Base-by-base conservation (phyloP, 2,888 invertebrate species). In the Heliconius hortense region DNA sequence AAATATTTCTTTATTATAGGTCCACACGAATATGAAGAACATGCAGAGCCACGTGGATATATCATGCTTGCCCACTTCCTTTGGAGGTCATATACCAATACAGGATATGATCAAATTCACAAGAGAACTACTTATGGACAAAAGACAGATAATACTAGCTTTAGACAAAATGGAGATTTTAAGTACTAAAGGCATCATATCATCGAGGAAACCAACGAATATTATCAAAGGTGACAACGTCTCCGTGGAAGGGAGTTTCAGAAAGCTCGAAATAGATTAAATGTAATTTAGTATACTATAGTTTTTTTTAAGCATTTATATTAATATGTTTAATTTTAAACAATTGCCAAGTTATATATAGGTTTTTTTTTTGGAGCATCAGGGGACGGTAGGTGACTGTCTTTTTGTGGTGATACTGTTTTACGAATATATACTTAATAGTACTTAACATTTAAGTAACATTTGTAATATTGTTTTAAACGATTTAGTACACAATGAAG, bases 101-200 rank as follows among this genome's bases (percentile, higher is more conserved):
- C 92, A 95, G 39, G 96, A 96, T 79, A 97, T 97, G 97, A 95
- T 97, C 21, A 94, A 94, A 70, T 90, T 94, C 81, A 97, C 96
- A 91, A 95, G 95, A 82, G 90, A 94, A 59, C 95, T 97, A 81
- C 84, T 97, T 53, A 86, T 90, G 8, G 91, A 93, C 5, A 96
- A 96, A 81, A 91, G 96, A 70, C 95, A 95, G 31, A 88, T 93
- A 24, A 83, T 97, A 2, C 82, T 96, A 2, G 94, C 94, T 0
- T 89, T 96, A 66, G 96, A 96, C 80, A 86, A 94, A 13, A 96
- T 97, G 95, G 94, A 95, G 78, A 90, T 97, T 53, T 86, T 96
- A 63, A 96, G 94, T 84, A 95, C 96, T 76, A 89, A 92, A 80
- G 96, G 96, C n/a, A 94, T 88, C 56, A 84, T 83, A 63, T 89